Base-by-base conservation (phyloP, 2,797 vertebrate species). In the Oreochromis grahami region DNA sequence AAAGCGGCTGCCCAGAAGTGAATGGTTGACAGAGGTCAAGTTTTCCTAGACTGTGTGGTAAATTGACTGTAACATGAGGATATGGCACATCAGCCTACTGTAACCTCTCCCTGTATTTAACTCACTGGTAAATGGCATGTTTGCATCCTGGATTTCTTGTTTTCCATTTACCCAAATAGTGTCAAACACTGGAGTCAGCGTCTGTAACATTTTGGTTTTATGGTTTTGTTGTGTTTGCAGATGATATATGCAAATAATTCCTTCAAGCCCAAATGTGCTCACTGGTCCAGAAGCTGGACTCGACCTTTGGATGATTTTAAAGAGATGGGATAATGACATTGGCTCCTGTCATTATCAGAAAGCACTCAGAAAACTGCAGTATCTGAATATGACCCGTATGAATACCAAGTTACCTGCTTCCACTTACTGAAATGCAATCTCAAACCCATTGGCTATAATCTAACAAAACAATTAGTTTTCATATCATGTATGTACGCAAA, bases 41-140 rank as follows among this genome's bases (percentile, higher is more conserved):
- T 50, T 87, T 63, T 84, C 74, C 51, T 13, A 21, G 45, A 51
- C 79, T 24, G 26, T 84, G 83, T 80, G 87, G 82, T 90, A 84
- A 88, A 92, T 79, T 84, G 87, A 80, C 63, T 89, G 91, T 81
- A 89, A 93, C 81, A 74, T 87, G 86, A 92, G 89, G 90, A 91
- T 81, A 81, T 60, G 63, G 85, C 83, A 45, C 60, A 19, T 82
- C 77, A 70, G 85, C 48, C 87, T 60, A 45, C 65, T 65, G 86
- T 55, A 86, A 72, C 88, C 41, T 78, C 77, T 80, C 85, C 86
- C 90, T 86, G 85, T 85, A 81, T 88, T 92, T 91, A 90, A 81
- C 76, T 89, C 77, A 45, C 84, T 86, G 76, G 50, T 84, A 84
- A 90, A 88, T 81, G 82, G 84, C 88, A 78, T 83, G 85, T 91